phyloP scores from a whole-genome alignment of 2,888 invertebrate species.

The Pristionchus fissidentatus region DNA sequence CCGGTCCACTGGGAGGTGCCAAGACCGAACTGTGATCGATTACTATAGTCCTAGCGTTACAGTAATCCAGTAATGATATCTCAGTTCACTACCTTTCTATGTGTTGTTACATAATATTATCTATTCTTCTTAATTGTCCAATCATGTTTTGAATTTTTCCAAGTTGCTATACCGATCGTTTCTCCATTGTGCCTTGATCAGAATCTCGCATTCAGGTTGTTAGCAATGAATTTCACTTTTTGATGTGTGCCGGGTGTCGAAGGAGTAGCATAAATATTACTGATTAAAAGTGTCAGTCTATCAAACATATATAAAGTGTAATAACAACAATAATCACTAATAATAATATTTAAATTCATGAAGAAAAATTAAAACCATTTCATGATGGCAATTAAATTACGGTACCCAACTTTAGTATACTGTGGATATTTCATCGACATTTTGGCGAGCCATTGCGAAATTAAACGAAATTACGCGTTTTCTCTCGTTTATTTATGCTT shows the following conservation, averaged over 20 bases:
- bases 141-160: background rate
- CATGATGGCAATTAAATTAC: background rate
- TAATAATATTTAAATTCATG: background rate
- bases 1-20: conserved; percentile 56
- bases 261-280: background rate
- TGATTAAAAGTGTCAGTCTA: background rate
- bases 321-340: background rate
- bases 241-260: background rate
- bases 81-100: background rate
- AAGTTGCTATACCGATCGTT: no score
- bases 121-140: background rate
- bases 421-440: no score
- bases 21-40: conserved; percentile 12
- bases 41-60: background rate
- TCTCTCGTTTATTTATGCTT: background rate
- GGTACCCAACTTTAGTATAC: background rate
- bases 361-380: background rate
- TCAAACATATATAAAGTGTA: background rate
- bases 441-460: no score
- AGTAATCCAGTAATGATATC: background rate
- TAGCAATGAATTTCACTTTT: conserved; percentile 35
- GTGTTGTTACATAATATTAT: background rate
- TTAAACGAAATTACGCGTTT: background rate
- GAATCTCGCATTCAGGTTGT: conserved; percentile 25
- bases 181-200: conserved; percentile 26